These are phyloP conservation scores for Galagoides demidoff DNA, from an alignment of 2,797 vertebrate genomes.

Conservation along the genomic window DNA sequence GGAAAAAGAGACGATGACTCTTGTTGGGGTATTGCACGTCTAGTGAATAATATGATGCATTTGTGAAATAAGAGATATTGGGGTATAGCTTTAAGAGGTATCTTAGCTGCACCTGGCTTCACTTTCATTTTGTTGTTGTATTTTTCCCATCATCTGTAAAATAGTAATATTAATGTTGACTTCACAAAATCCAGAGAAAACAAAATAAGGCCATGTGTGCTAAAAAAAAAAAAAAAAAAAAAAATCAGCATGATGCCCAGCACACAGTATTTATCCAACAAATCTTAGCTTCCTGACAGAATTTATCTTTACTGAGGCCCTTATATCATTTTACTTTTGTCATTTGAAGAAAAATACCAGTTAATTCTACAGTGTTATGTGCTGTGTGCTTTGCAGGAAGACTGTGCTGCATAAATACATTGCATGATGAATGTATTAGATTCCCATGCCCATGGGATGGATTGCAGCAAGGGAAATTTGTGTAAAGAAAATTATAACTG, in stretches of 20 bases:
- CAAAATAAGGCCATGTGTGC: background rate
- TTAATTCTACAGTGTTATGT: background rate
- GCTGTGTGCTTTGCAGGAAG: background rate
- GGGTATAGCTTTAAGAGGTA: background rate
- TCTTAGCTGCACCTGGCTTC: background rate
- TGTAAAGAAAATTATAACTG: background rate
- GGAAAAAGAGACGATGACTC: background rate
- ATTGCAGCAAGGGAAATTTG: background rate
- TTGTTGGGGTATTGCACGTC: background rate
- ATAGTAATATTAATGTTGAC: background rate
- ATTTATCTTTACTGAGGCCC: background rate
- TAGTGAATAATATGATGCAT: background rate
- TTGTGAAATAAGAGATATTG: background rate
- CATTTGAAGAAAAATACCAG: background rate
- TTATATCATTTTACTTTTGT: background rate
- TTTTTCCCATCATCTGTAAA: background rate
- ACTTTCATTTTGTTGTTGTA: background rate
- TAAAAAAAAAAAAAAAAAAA: constrained; percentile 12
- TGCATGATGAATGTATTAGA: background rate
- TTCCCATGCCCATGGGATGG: background rate
- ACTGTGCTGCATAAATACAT: background rate
- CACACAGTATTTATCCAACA: background rate
- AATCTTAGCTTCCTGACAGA: background rate
- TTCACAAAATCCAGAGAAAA: background rate
- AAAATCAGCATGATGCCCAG: background rate